Conservation (phyloP, 2,888 invertebrate species). For the Nesidiocoris tenuis region DNA sequence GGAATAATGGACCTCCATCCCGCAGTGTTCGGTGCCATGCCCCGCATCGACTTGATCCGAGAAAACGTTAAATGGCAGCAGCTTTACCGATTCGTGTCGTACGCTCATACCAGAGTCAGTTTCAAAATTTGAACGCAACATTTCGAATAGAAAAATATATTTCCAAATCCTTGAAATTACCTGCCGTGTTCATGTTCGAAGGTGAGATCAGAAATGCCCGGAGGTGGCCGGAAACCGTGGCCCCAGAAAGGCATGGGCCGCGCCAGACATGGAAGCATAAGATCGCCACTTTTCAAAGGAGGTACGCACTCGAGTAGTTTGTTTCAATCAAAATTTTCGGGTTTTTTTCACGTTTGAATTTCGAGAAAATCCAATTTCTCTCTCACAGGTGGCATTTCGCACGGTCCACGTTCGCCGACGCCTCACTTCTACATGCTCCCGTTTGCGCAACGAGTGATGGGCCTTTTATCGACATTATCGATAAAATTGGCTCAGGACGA, state of each 20-base stretch:
- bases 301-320: conserved; percentile 55
- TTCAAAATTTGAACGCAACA: not conserved
- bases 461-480: conserved; percentile 80
- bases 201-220: conserved; percentile 69
- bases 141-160: not conserved
- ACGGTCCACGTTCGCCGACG: conserved; percentile 89
- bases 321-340: not conserved
- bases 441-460: conserved; percentile 70
- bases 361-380: too few species aligned
- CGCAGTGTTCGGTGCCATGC: conserved; percentile 75
- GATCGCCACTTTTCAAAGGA: conserved; percentile 81
- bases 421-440: conserved; percentile 93
- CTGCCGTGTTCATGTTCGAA: conserved; percentile 2
- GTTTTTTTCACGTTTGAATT: too few species aligned
- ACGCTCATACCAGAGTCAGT: conserved; percentile 66
- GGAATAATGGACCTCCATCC: conserved; percentile 89
- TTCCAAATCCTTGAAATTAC: too few species aligned
- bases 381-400: conserved; percentile 66
- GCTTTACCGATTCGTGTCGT: conserved; percentile 77
- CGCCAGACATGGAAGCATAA: conserved; percentile 86
- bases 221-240: conserved; percentile 94
- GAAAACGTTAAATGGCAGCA: conserved; percentile 84
- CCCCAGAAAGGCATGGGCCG: conserved; percentile 91
- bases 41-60: conserved; percentile 83
- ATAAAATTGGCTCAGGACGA: conserved; percentile 92